These are phyloP conservation scores for Halichoerus grypus DNA, from an alignment of 2,113 vertebrate genomes.

Conservation along the genomic window DNA sequence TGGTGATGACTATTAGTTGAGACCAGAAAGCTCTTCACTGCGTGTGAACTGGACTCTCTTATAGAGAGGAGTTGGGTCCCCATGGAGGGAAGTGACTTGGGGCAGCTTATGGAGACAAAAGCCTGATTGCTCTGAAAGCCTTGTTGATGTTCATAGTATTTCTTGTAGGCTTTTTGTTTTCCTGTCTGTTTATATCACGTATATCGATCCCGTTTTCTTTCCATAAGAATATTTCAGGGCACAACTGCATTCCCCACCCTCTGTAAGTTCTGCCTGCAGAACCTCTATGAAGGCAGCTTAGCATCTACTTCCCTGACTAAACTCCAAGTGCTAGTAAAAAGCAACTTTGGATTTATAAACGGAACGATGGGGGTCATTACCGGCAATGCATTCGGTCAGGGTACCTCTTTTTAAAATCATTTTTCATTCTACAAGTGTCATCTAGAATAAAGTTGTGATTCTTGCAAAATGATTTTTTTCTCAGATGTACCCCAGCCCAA, in stretches of 20 bases:
- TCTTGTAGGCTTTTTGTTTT: background rate
- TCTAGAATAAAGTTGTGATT: conserved; percentile 7
- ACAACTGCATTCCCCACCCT: background rate
- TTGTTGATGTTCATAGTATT: background rate
- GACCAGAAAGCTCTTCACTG: background rate
- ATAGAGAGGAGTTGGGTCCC: background rate
- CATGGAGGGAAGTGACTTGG: background rate
- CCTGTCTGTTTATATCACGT: background rate
- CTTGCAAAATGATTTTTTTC: background rate
- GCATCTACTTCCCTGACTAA: background rate
- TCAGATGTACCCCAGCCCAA: background rate
- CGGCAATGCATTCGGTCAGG: background rate
- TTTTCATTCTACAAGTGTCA: background rate
- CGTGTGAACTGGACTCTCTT: background rate
- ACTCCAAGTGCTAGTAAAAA: background rate
- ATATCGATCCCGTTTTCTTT: background rate
- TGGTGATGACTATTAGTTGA: background rate
- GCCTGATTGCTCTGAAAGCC: background rate
- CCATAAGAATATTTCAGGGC: background rate
- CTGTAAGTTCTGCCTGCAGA: background rate
- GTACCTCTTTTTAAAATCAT: background rate
- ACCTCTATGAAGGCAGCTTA: background rate
- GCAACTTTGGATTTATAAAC: background rate
- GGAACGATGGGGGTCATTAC: background rate
- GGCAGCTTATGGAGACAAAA: no score